Evolutionary conservation across 2,888 invertebrate genomes (phyloP), one percentile per base, ranked within the genome.

Genomic region (Eupithecia centaureata): DNA sequence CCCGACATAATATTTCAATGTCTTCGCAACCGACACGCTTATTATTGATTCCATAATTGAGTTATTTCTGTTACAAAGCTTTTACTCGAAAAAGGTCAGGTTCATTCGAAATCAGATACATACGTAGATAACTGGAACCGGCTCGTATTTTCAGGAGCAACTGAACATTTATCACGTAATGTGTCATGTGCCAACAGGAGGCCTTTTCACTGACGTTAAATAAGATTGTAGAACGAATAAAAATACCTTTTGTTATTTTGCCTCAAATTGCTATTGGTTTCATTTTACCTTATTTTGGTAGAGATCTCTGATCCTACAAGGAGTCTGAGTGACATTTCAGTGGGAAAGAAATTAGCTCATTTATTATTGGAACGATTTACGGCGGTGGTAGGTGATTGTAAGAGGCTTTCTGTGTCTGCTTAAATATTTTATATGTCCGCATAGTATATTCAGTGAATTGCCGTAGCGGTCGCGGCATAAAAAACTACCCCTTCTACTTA

Each of bases 201-300:
- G 42, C 18, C 60, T 32, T 25, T 51, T 61, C 51, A 51, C 32
- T 25, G 51, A 61, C 51, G 51, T 52, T 15, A 61, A 61, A 30
- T 51, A 33, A 52, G 47, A 52, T 61, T 52, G 61, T 32, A 51
- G 61, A 32, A 25, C 18, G 30, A 51, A 52, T 47, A 27, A 42
- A 42, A 18, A 42, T 42, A 42, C 42, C 18, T 10, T 18, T 42
- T 42, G 38, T 42, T 18, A 18, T 42, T 10, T 42, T 42, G 8
- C 42, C 18, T 10, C 18, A 18, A 42, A 18, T 10, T 42, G 0
- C 18, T 42, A 42, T 42, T 42, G 38, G n/a, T 18, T 42, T 1
- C 7, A 7, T 42, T 42, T 1, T 2, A n/a, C n/a, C 2, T 42
- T 18, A 2, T 42, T 42, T 42, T 42, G 42, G 8, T 18, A 18